These are phyloP conservation scores for Peribatodes rhomboidaria DNA, from an alignment of 2,888 invertebrate genomes.

Conservation along the genomic window DNA sequence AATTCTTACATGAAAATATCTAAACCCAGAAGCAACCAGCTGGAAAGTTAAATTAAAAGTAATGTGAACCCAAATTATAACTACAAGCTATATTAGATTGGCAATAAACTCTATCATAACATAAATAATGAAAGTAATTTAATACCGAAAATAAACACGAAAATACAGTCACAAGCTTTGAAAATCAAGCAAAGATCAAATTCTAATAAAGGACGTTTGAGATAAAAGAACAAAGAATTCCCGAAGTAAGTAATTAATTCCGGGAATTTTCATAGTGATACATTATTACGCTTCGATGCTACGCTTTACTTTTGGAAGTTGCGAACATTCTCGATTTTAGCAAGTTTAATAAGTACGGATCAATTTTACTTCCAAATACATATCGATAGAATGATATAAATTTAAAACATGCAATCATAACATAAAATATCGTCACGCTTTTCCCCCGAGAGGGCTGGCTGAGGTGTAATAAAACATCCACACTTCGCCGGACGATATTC, in stretches of 20 bases:
- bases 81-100: conserved; percentile 4
- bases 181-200: conserved; percentile 13
- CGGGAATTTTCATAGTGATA: conserved; percentile 4
- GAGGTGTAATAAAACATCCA: too few species aligned
- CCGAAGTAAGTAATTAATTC: conserved; percentile 13
- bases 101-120: conserved; percentile 13
- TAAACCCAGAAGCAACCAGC: neutral
- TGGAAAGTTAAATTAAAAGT: neutral
- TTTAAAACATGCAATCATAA: too few species aligned
- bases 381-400: too few species aligned
- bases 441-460: too few species aligned
- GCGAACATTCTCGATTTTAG: neutral
- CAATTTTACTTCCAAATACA: too few species aligned
- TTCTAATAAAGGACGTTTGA: conserved; percentile 17
- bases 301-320: neutral
- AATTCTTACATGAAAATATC: too few species aligned
- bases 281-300: conserved; percentile 4
- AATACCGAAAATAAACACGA: neutral
- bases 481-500: too few species aligned
- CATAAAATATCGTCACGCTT: too few species aligned
- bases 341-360: too few species aligned
- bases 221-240: conserved; percentile 12
- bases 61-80: conserved; percentile 5
- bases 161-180: conserved; percentile 9
- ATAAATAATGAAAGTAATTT: conserved; percentile 20